Evolutionary conservation across 2,888 invertebrate genomes (phyloP).

Genomic region (Brachynemurus nebulosus): DNA sequence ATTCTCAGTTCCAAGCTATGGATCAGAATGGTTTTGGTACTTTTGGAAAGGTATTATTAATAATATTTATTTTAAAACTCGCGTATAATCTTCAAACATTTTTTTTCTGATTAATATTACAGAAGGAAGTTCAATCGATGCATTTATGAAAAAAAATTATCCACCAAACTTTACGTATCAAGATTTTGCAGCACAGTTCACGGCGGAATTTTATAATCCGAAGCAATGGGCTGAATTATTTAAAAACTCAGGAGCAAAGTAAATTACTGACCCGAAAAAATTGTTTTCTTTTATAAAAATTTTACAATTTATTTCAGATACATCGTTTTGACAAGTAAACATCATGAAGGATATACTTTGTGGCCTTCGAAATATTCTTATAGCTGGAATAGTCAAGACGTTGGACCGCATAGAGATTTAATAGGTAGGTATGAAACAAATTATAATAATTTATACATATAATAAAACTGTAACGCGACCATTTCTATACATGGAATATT

Average conservation of each 20-base stretch:
- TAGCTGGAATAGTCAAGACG: constrained; percentile 71
- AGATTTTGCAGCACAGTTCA: constrained; percentile 80
- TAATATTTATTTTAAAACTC: no score
- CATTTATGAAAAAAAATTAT: constrained; percentile 73
- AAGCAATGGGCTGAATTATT: constrained; percentile 74
- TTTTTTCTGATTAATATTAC: neutral
- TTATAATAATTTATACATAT: no score
- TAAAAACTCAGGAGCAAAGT: constrained; percentile 74
- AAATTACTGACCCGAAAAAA: constrained; percentile 22
- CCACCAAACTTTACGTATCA: constrained; percentile 78
- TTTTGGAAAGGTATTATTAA: constrained; percentile 62
- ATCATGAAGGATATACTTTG: constrained; percentile 74
- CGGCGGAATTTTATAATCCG: constrained; percentile 79
- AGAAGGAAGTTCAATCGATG: constrained; percentile 15
- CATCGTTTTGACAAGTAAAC: constrained; percentile 73
- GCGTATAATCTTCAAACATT: neutral
- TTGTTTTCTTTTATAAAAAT: neutral
- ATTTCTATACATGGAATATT: no score
- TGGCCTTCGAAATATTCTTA: constrained; percentile 72
- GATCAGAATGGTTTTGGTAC: constrained; percentile 77
- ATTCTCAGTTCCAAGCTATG: constrained; percentile 67
- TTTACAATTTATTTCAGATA: constrained; percentile 38
- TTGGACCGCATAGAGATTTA: constrained; percentile 64
- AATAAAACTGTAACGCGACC: no score
- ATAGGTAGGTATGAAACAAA: constrained; percentile 49